A percentile compares a stretch with the other conserved stretches of the same genome.
These are phyloP conservation scores for Entelurus aequoreus DNA, from an alignment of 2,113 vertebrate species.

Conservation along the genomic window DNA sequence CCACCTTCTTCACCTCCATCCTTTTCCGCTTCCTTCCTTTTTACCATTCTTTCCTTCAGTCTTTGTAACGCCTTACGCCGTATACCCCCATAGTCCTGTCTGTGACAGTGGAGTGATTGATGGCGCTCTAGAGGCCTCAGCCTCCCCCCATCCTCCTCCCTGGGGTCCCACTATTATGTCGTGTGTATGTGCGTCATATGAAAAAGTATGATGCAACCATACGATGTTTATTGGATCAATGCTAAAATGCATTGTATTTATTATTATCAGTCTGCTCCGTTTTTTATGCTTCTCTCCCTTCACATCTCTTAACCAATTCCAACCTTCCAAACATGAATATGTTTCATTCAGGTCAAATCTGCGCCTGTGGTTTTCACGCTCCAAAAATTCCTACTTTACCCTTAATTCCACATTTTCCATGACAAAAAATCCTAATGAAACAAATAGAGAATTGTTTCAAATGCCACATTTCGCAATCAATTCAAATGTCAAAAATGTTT, in stretches of 20 bases:
- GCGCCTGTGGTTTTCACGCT: background rate
- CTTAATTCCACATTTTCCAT: background rate
- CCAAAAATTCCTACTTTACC: background rate
- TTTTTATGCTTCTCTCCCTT: background rate
- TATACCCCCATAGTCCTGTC: slow-evolving; percentile 12
- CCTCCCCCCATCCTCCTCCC: slow-evolving; percentile 59
- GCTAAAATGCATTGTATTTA: no score
- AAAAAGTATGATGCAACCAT: background rate
- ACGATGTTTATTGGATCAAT: no score
- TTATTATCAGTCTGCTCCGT: background rate
- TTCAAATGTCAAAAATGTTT: background rate
- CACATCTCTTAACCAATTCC: background rate
- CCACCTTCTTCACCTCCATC: slow-evolving; percentile 35
- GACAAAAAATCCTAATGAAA: background rate
- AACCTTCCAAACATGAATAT: background rate
- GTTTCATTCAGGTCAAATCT: background rate
- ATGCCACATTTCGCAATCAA: background rate
- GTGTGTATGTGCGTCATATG: slow-evolving; percentile 21
- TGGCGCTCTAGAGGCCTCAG: slow-evolving; percentile 62
- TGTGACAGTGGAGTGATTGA: slow-evolving; percentile 68
- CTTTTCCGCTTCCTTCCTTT: slow-evolving; percentile 20
- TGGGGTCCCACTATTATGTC: slow-evolving; percentile 55
- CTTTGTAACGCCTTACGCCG: slow-evolving; percentile 36
- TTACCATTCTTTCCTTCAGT: slow-evolving; percentile 15
- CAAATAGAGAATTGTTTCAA: background rate